These are phyloP conservation scores for Cepphus grylle DNA, from an alignment of 2,113 vertebrate species.

Conservation along the genomic window DNA sequence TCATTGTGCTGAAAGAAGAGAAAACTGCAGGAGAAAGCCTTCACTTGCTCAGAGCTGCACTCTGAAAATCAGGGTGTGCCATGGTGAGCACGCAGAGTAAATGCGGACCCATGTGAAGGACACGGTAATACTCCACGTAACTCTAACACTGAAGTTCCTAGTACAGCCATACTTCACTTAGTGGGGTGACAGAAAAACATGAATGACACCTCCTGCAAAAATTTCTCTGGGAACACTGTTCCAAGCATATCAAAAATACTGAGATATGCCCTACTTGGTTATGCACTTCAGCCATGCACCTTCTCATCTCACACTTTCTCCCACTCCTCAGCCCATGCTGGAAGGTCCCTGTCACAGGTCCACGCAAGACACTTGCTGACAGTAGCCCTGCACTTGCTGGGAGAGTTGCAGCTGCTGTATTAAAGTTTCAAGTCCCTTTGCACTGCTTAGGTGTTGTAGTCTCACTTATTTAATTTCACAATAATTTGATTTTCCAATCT, in stretches of 20 bases:
- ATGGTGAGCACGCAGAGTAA: rapidly evolving
- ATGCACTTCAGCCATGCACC: not conserved
- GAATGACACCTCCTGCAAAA: not conserved
- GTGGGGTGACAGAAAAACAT: not conserved
- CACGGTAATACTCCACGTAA: not conserved
- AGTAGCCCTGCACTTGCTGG: not conserved
- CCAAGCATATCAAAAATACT: not conserved
- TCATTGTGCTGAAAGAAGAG: not conserved
- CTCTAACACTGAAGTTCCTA: not conserved
- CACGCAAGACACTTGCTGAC: rapidly evolving
- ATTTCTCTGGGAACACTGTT: not conserved
- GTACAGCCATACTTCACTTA: not conserved
- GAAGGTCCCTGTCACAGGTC: not conserved
- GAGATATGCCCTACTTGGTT: not conserved
- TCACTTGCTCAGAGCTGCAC: not conserved
- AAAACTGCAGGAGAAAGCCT: not conserved
- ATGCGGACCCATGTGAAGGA: rapidly evolving
- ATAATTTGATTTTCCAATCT: not conserved
- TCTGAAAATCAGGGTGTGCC: not conserved
- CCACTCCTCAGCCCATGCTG: not conserved
- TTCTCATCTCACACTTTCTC: not conserved
- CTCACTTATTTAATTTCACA: not conserved
- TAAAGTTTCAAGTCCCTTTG: not conserved
- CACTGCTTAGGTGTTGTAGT: not conserved
- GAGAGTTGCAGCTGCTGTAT: not conserved